phyloP scores from a whole-genome alignment of 2,113 vertebrate species.

The Dendropsophus ebraccatus region DNA sequence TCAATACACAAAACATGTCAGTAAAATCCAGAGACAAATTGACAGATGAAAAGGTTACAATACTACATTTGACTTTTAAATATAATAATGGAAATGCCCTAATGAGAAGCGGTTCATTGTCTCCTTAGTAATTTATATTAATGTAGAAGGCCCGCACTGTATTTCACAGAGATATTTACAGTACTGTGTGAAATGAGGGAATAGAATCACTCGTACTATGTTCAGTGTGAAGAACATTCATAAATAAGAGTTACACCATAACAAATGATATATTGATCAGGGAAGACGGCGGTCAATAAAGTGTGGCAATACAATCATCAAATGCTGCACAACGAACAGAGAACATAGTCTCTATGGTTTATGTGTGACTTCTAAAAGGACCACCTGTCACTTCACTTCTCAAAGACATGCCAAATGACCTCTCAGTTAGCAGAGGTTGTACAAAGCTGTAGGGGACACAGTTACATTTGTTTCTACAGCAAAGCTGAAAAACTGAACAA shows the following conservation, averaged over 20 bases:
- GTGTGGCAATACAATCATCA: conserved; percentile 34
- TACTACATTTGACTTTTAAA: conserved; percentile 10
- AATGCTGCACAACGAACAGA: conserved; percentile 25
- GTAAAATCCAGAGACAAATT: not conserved
- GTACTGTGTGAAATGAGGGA: too few species aligned
- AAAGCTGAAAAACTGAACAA: not conserved
- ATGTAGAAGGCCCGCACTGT: not conserved
- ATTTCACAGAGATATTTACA: not conserved
- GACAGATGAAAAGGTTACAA: not conserved
- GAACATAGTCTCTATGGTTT: not conserved
- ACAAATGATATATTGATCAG: conserved; percentile 47
- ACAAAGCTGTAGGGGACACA: conserved; percentile 32
- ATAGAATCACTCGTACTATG: not conserved
- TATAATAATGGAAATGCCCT: not conserved
- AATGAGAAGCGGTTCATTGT: not conserved
- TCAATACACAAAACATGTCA: conserved; percentile 1
- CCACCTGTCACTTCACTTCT: conserved; percentile 25
- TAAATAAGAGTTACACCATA: conserved; percentile 19
- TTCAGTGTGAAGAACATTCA: conserved; percentile 35
- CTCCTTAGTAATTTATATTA: not conserved
- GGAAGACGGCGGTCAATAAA: conserved; percentile 7
- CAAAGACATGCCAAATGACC: conserved; percentile 29
- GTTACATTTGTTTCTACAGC: conserved; percentile 18
- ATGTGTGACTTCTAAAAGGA: conserved; percentile 12
- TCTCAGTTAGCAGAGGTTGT: conserved; percentile 43